Conservation (phyloP, 2,113 vertebrate genomes). For the Patagioenas fasciata region DNA sequence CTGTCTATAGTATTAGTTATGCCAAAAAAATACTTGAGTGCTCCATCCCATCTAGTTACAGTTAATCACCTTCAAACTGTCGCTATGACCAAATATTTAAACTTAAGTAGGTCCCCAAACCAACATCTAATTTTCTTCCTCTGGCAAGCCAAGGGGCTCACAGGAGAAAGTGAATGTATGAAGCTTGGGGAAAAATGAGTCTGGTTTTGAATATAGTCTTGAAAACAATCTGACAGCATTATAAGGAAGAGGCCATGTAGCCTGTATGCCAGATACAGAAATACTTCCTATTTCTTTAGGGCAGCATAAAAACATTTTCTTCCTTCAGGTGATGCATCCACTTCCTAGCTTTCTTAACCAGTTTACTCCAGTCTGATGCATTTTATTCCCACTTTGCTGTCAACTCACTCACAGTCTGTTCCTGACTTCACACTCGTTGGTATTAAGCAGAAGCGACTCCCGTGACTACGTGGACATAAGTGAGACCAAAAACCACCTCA, state of each 20-base stretch:
- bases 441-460: neutral
- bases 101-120: neutral
- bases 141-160: neutral
- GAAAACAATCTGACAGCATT: neutral
- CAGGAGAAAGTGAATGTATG: neutral
- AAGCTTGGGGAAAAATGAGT: neutral
- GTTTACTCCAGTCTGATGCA: neutral
- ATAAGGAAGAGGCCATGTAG: neutral
- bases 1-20: neutral
- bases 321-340: neutral
- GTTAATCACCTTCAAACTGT: neutral
- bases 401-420: neutral
- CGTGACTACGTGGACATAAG: accelerated
- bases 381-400: neutral
- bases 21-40: neutral
- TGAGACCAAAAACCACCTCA: neutral
- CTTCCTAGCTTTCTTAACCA: neutral
- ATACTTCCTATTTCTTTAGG: neutral
- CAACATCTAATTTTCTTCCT: neutral
- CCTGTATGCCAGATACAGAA: neutral
- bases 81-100: neutral
- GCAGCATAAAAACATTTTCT: neutral
- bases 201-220: neutral
- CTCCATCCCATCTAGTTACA: neutral
- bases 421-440: neutral